phyloP scores from a whole-genome alignment of 1,140 invertebrate genomes.

The Antheraea mylitta region DNA sequence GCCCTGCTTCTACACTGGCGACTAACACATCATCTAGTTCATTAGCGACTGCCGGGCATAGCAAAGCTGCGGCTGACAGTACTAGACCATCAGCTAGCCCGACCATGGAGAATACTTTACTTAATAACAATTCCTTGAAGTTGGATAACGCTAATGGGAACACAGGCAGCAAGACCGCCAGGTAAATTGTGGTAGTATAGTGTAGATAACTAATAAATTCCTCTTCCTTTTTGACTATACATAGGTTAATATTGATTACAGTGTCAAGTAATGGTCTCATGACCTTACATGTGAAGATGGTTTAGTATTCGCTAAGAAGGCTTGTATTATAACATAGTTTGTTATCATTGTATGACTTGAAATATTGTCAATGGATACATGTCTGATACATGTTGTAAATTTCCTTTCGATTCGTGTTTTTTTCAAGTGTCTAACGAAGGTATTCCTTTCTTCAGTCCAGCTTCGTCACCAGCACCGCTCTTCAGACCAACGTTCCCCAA shows the following conservation, averaged over 20 bases:
- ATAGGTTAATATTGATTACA: no score
- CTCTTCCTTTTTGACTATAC: no score
- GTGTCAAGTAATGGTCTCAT: no score
- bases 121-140: constrained; percentile 68
- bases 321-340: no score
- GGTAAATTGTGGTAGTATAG: constrained; percentile 34
- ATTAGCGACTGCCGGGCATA: constrained; percentile 41
- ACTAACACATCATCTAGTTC: constrained; percentile 39
- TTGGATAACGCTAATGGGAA: constrained; percentile 67
- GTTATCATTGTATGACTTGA: no score
- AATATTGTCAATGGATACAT: no score
- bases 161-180: constrained; percentile 73
- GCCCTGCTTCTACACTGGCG: constrained; percentile 38
- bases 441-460: constrained; percentile 67
- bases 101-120: constrained; percentile 51
- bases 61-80: constrained; percentile 57
- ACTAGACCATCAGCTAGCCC: constrained; percentile 59
- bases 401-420: no score
- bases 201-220: no score
- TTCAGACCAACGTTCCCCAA: constrained; percentile 86
- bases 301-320: no score
- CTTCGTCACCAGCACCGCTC: constrained; percentile 81
- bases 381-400: no score
- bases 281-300: no score
- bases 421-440: no score